Percentiles rank a stretch among this genome's conserved stretches.
Evolutionary conservation across 2,113 vertebrate genomes (phyloP).

Genomic region (Myrmecophaga tridactyla): DNA sequence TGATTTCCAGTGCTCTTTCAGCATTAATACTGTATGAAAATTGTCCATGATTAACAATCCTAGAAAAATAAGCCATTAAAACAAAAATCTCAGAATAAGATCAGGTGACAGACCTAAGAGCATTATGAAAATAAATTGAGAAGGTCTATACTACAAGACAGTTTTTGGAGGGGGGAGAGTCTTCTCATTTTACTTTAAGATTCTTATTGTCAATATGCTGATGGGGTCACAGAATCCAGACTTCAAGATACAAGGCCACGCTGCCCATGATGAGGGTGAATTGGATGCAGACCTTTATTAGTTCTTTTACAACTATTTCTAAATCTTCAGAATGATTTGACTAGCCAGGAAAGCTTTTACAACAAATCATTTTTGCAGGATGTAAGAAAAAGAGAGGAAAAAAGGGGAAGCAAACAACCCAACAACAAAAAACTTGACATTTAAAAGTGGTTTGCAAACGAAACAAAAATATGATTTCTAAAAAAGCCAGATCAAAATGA

Average conservation of each 20-base stretch:
- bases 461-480: conserved; percentile 56
- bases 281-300: not conserved
- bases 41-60: not conserved
- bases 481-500: conserved; percentile 45
- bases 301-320: not conserved
- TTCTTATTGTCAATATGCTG: not conserved
- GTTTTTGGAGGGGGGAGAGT: not conserved
- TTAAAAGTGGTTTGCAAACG: conserved; percentile 56
- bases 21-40: not conserved
- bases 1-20: not conserved
- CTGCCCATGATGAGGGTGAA: not conserved
- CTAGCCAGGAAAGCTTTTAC: not conserved
- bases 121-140: not conserved
- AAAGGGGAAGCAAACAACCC: not conserved
- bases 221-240: not conserved
- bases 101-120: not conserved
- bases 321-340: not conserved
- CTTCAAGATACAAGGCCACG: not conserved
- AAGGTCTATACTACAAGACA: not conserved
- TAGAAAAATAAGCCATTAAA: conserved; percentile 10
- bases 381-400: not conserved
- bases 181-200: not conserved
- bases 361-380: conserved; percentile 4
- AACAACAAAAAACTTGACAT: conserved; percentile 63
- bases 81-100: not conserved